Base-by-base conservation (phyloP, 2,797 vertebrate genomes). In the Macrochelys suwanniensis region DNA sequence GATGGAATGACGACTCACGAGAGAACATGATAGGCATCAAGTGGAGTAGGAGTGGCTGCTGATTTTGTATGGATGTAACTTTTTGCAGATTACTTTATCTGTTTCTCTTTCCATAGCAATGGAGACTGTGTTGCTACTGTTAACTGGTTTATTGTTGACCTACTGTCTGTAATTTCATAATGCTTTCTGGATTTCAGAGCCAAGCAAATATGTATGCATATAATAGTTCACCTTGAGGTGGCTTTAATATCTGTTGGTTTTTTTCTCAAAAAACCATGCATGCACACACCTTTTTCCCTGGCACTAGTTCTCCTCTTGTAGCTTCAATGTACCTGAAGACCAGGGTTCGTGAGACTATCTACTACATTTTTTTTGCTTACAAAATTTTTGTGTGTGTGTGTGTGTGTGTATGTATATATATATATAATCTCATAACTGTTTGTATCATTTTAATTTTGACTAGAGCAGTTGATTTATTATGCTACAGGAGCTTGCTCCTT, bases 211-310 rank as follows among this genome's bases (percentile, higher is more conserved):
- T 33, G 31, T 15, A 61, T 61, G 28, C 28, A 61, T 61, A 31
- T 33, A 61, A 61, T 61, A 61, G 13, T 33, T 61, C 28, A 61
- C 31, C 31, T 16, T 68, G n/a, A 68, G 65, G 5, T 68, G 65
- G 65, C 17, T 68, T 37, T 68, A 37, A 37, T 68, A 37, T 37
- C 19, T 21, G 17, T n/a, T 65, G n/a, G 17, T 3, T 21, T 19
- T 10, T 4, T 16, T 33, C 16, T 16, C 16, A 19, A 1, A 2
- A 1, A n/a, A n/a, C n/a, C n/a, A 5, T 82, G 26, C 21, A 8
- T 45, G 31, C 19, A 80, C 33, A 2, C 5, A n/a, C 51, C 65
- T 42, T 82, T 7, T 5, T 2, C 21, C 12, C 8, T 10, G 53
- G n/a, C 9, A 42, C 28, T 37, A 68, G 17, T 11, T 68, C 65